Base-by-base conservation (phyloP, 2,888 invertebrate genomes). In the Eupeodes luniger region DNA sequence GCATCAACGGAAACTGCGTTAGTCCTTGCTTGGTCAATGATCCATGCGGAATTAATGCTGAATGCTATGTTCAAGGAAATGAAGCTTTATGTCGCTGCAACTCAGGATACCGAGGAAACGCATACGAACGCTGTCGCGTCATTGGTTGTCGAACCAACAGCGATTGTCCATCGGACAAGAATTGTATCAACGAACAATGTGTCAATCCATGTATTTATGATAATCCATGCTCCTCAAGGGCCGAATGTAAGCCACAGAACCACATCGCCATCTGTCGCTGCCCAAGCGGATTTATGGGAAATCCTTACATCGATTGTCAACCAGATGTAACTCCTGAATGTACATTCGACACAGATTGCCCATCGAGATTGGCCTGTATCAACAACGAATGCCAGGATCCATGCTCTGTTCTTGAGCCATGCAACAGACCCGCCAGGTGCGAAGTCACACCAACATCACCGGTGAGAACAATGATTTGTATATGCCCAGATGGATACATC, bases 181-280 rank as follows among this genome's bases (percentile, higher is more conserved):
- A 97, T 91, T 98, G 98, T 92, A 96, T 96, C 90, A 97, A 97
- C 91, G 96, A 96, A 86, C 97, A 97, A 92, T 98, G 98, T 93
- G 95, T 97, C 62, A 96, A 97, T 92, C 97, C 98, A 7, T 98
- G 98, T 92, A 93, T 96, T 6, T 96, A 96, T 85, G 96, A 96
- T 81, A 96, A 96, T 91, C 95, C 95, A 10, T 98, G 98, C 91
- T 96, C 97, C 0, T 94, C 95, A 4, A 95, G 96, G 78, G 97
- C 98, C 5, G 96, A 96, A 91, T 98, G 98, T 91, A 95, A 95
- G 66, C 96, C 97, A 0, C 95, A 96, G 91, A 97, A 97, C 91
- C 98, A 98, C 91, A 94, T 97, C 89, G 95, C 97, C 0, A 94
- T 97, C n/a, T 98, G 98, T 91, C 96, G 97, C 93, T 98, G 98